phyloP scores from a whole-genome alignment of 2,888 invertebrate genomes.

The Acleris cristana region DNA sequence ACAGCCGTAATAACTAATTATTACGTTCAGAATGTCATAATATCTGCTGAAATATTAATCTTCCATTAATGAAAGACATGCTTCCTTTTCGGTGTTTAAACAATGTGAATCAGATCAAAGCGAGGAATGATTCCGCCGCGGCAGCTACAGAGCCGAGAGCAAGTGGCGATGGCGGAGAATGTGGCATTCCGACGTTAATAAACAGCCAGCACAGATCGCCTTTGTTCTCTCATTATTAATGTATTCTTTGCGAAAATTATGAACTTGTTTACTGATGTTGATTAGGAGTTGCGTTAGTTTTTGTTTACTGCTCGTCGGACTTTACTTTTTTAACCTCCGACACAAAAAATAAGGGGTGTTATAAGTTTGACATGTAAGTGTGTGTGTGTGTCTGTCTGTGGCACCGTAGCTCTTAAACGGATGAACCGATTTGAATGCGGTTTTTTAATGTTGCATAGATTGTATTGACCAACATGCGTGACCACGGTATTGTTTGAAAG shows the following conservation, averaged over 20 bases:
- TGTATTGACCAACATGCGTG: too few relatives aligned
- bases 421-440: too few relatives aligned
- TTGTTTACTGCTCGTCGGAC: neutral
- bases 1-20: conserved; percentile 11
- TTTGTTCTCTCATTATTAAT: conserved; percentile 34
- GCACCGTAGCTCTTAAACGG: too few relatives aligned
- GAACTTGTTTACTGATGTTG: conserved; percentile 16
- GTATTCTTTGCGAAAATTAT: conserved; percentile 19
- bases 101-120: conserved; percentile 45
- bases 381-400: too few relatives aligned
- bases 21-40: conserved; percentile 26
- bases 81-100: conserved; percentile 32
- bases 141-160: conserved; percentile 29
- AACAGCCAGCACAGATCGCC: conserved; percentile 37
- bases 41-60: conserved; percentile 24
- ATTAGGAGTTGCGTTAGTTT: conserved; percentile 15
- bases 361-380: too few relatives aligned
- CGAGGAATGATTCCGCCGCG: conserved; percentile 36
- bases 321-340: too few relatives aligned
- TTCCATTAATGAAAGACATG: conserved; percentile 29
- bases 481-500: too few relatives aligned
- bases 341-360: too few relatives aligned
- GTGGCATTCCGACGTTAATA: conserved; percentile 47
- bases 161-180: conserved; percentile 42
- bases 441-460: too few relatives aligned